Base-by-base conservation (phyloP, 2,113 vertebrate genomes). In the Microcebus murinus region DNA sequence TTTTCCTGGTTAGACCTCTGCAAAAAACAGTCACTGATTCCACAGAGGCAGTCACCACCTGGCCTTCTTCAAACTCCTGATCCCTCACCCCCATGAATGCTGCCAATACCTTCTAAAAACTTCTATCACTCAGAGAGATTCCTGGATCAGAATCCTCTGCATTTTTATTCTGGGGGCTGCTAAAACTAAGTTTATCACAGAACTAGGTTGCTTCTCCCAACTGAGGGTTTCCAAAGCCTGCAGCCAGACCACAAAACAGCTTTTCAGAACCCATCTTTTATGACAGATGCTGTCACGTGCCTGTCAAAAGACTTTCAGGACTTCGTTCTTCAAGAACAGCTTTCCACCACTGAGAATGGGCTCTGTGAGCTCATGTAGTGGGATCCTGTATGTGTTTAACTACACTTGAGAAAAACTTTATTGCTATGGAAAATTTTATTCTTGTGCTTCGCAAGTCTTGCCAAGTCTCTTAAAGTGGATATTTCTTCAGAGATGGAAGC, bases 401-500 rank as follows among this genome's bases (percentile, higher is more conserved):
- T 39, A 45, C 1, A n/a, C 15, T 82, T 50, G 59, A 76, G 86
- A 45, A 79, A 90, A 90, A 17, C 36, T 71, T 79, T 63, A 71
- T 12, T 85, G 59, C 82, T 50, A 67, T 12, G 82, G 91, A 80
- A 74, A 89, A 70, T 71, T 67, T 77, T 87, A 42, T 68, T 61
- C 8, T 39, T 70, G 73, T 82, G 77, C 65, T 81, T 81, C 61
- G 52, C 65, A n/a, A 15, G 45, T 94, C 63, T 79, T 67, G 74
- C 82, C 61, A 97, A 96, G 80, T 74, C 61, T 87, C 36, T 90
- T 34, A 45, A 0, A 74, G 94, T 52, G 65, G 87, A 50, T 3
- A 79, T 81, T 94, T 88, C 82, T 96, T 96, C 94, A 76, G 80
- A 83, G 88, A 71, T 36, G 96, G 91, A 97, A 98, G 98, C 96